A percentile compares a stretch with the other conserved stretches of the same genome.
Evolutionary conservation across 2,113 vertebrate genomes (phyloP).

Genomic region (Cyanoramphus novaezelandiae): DNA sequence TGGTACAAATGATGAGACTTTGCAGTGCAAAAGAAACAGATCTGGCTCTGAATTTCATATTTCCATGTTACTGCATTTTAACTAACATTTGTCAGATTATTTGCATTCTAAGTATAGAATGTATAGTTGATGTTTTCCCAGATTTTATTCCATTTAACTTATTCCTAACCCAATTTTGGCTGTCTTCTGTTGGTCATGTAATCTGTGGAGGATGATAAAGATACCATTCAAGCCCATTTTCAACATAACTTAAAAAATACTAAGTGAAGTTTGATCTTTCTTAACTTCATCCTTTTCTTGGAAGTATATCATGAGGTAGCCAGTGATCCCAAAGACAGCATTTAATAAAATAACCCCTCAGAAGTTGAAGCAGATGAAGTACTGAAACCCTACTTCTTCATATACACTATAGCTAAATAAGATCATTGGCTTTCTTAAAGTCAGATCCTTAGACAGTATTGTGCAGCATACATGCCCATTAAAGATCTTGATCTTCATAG

Average conservation of each 20-base stretch:
- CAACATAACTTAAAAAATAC: not conserved
- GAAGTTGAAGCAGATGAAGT: not conserved
- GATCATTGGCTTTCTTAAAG: not conserved
- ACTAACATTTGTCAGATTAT: not conserved
- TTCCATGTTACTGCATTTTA: not conserved
- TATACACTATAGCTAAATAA: not conserved
- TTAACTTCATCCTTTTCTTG: not conserved
- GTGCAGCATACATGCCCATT: not conserved
- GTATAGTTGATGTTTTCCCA: not conserved
- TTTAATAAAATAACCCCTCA: not conserved
- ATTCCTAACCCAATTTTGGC: not conserved
- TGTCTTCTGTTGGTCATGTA: not conserved
- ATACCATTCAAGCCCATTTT: not conserved
- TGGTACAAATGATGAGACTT: not conserved
- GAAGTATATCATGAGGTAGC: not conserved
- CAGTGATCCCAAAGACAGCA: not conserved
- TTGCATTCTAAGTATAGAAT: not conserved
- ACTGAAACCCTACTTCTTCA: not conserved
- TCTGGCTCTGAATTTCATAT: not conserved
- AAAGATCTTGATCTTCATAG: not conserved
- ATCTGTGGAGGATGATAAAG: not conserved
- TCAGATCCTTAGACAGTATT: not conserved
- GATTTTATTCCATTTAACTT: not conserved
- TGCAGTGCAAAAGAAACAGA: not conserved
- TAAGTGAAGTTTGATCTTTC: not conserved